Percentiles rank a stretch among this genome's conserved stretches.
Evolutionary conservation across 1,140 invertebrate species (phyloP).

Genomic region (Schlechtendalia chinensis): DNA sequence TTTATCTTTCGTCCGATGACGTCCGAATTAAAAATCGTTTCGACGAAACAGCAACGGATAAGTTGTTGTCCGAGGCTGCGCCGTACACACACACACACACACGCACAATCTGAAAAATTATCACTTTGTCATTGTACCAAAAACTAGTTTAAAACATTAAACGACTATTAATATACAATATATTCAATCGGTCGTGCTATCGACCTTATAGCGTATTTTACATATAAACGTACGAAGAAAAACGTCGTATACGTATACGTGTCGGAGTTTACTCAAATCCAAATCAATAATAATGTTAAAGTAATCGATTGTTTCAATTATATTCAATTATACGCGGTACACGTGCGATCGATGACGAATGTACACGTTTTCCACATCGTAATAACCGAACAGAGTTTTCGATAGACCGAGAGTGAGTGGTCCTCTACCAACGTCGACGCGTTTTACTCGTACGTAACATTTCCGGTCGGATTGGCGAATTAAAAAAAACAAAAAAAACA

Average conservation of each 20-base stretch:
- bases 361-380: no score
- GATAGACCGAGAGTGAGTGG: no score
- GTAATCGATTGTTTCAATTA: neutral
- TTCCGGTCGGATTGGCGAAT: no score
- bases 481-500: no score
- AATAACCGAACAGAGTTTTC: no score
- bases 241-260: neutral
- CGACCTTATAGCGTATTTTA: neutral
- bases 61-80: neutral
- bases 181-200: neutral
- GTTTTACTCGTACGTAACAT: no score
- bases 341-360: neutral
- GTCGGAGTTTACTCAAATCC: neutral
- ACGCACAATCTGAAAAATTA: neutral
- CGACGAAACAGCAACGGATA: neutral
- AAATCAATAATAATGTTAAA: neutral
- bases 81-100: neutral
- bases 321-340: neutral
- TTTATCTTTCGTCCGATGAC: neutral
- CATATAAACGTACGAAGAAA: neutral
- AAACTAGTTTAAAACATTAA: conserved; percentile 21
- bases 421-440: no score
- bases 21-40: neutral
- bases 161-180: conserved; percentile 4
- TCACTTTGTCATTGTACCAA: neutral